Percentiles rank a stretch among this genome's conserved stretches.
These are phyloP conservation scores for Atta colombica DNA, from an alignment of 1,140 invertebrate genomes.

Conservation along the genomic window DNA sequence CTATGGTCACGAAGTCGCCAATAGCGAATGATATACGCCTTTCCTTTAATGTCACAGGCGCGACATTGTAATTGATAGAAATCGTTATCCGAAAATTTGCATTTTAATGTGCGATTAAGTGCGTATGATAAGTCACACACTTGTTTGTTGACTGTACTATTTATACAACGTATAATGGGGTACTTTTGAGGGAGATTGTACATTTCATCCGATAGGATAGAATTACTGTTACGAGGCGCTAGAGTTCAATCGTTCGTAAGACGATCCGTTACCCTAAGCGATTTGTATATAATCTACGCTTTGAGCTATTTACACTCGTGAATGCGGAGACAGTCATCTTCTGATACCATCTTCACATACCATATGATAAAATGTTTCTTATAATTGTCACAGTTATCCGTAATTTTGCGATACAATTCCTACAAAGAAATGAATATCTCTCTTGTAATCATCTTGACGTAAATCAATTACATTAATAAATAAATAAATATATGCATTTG, in stretches of 20 bases:
- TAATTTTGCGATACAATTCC: not conserved
- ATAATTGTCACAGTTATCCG: not conserved
- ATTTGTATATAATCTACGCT: not conserved
- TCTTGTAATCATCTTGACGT: not conserved
- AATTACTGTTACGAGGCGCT: conserved; percentile 28
- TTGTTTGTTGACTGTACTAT: conserved; percentile 40
- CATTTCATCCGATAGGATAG: conserved; percentile 33
- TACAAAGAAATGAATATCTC: not conserved
- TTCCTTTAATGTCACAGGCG: not conserved
- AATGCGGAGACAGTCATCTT: conserved; percentile 16
- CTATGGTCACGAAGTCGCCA: conserved; percentile 81
- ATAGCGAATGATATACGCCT: conserved; percentile 76
- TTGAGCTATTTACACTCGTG: not conserved
- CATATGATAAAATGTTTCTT: conserved; percentile 10
- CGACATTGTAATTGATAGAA: conserved; percentile 25
- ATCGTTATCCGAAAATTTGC: conserved; percentile 22
- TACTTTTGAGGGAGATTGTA: not conserved
- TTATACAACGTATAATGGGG: conserved; percentile 15
- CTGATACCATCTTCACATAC: too few relatives aligned
- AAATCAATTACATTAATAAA: not conserved
- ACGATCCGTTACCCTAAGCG: conserved; percentile 10
- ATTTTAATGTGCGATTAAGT: conserved; percentile 3
- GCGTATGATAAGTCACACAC: not conserved
- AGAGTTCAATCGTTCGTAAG: conserved; percentile 51
- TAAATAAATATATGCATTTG: not conserved